Evolutionary conservation across 2,888 invertebrate species (phyloP).

Genomic region (Agrilus mali): DNA sequence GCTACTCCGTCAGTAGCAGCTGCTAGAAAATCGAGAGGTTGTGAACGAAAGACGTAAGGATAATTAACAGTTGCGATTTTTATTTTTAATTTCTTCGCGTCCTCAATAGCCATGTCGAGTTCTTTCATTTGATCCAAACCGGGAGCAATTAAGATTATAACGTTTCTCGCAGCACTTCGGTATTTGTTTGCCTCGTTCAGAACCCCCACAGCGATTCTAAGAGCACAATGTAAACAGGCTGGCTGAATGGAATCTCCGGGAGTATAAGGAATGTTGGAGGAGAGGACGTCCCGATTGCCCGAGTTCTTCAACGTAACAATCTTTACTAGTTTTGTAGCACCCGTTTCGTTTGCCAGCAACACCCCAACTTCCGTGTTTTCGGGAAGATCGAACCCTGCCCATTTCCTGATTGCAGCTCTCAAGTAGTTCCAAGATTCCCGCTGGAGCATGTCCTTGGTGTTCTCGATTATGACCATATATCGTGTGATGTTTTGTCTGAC

Average conservation of each 20-base stretch:
- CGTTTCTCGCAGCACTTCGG: constrained; percentile 39
- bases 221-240: constrained; percentile 37
- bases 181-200: constrained; percentile 31
- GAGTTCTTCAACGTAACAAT: constrained; percentile 27
- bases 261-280: constrained; percentile 38
- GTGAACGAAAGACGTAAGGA: constrained; percentile 33
- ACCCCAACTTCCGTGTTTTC: constrained; percentile 40
- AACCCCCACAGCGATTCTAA: constrained; percentile 35
- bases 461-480: constrained; percentile 45
- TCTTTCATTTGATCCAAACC: constrained; percentile 37
- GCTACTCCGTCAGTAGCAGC: constrained; percentile 33
- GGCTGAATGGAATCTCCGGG: constrained; percentile 37
- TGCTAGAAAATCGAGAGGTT: constrained; percentile 36
- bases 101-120: constrained; percentile 30
- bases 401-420: constrained; percentile 43
- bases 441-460: constrained; percentile 42
- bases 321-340: constrained; percentile 27
- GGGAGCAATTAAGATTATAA: constrained; percentile 42
- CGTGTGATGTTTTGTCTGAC: constrained; percentile 40
- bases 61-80: constrained; percentile 42
- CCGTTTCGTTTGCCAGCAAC: constrained; percentile 34
- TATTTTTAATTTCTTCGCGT: constrained; percentile 33
- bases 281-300: constrained; percentile 31
- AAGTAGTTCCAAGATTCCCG: constrained; percentile 48
- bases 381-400: constrained; percentile 42